phyloP scores from a whole-genome alignment of 2,797 vertebrate genomes.

The Arnoldichthys spilopterus region DNA sequence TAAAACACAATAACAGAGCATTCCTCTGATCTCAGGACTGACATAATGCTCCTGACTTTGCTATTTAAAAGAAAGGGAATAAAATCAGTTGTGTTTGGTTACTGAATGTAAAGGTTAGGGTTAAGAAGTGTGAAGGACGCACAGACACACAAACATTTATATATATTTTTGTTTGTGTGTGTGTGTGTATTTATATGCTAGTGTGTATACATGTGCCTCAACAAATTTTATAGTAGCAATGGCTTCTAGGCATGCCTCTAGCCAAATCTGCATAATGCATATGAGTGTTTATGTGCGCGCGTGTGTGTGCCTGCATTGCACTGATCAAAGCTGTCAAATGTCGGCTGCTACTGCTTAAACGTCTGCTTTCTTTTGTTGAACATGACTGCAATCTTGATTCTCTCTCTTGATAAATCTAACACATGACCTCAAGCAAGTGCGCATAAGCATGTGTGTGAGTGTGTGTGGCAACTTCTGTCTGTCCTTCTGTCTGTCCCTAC shows the following conservation, averaged over 20 bases:
- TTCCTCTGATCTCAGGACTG: too few relatives aligned
- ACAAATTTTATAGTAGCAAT: background rate
- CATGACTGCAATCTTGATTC: background rate
- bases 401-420: background rate
- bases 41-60: too few relatives aligned
- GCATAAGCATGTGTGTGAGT: background rate
- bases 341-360: background rate
- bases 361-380: background rate
- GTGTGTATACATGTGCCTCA: background rate
- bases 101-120: too few relatives aligned
- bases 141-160: too few relatives aligned
- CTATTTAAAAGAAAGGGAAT: too few relatives aligned
- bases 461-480: background rate
- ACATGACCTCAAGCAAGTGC: background rate
- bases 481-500: background rate
- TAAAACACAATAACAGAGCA: background rate
- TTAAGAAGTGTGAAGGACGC: too few relatives aligned
- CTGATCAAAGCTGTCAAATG: background rate
- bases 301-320: background rate
- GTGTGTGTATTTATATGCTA: background rate
- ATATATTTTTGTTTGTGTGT: background rate
- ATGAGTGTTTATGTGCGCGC: background rate
- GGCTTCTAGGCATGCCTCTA: background rate
- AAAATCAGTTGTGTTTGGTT: too few relatives aligned
- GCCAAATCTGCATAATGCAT: background rate